Evolutionary conservation across 1,140 invertebrate species (phyloP), one percentile per base, ranked within the genome.

Genomic region (Brachionus rotundiformis): DNA sequence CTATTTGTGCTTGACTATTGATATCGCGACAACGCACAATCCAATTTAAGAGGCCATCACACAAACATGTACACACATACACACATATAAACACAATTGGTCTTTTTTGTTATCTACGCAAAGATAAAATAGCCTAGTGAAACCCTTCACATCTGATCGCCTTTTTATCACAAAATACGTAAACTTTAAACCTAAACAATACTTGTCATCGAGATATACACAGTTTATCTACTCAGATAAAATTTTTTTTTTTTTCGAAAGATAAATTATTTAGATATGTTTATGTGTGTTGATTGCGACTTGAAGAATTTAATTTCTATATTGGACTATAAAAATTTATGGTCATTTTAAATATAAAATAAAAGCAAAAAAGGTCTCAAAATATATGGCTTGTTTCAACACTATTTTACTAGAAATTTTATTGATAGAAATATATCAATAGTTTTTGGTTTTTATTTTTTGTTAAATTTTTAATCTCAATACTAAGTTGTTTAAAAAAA

Each of bases 251-350:
- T n/a, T n/a, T n/a, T n/a, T n/a, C n/a, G n/a, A n/a, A 4, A 54
- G 47, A 54, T 54, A 54, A 54, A 54, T 54, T 54, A 54, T 19
- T 23, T 54, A 16, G 47, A 54, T 54, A 54, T 4, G 47, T 54
- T 54, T 54, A 16, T 54, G 47, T 54, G 47, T 16, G 36, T 11
- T 39, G 7, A 41, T 13, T 41, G 39, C 39, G 39, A 41, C 39
- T 41, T 41, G n/a, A 41, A 41, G 1, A 54, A 8, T 23, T 54
- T 54, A n/a, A n/a, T n/a, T n/a, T n/a, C n/a, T 54, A 54, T 54
- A 54, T 54, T 54, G 47, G 47, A 54, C 47, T 54, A 54, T 54
- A 54, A 54, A 54, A 54, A 54, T 54, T 54, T 54, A 54, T 54
- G 47, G 47, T 19, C 47, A 54, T 54, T 16, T 1, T 6, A 16